Conservation (phyloP, 2,797 vertebrate genomes). For the Ispidina lecontei region DNA sequence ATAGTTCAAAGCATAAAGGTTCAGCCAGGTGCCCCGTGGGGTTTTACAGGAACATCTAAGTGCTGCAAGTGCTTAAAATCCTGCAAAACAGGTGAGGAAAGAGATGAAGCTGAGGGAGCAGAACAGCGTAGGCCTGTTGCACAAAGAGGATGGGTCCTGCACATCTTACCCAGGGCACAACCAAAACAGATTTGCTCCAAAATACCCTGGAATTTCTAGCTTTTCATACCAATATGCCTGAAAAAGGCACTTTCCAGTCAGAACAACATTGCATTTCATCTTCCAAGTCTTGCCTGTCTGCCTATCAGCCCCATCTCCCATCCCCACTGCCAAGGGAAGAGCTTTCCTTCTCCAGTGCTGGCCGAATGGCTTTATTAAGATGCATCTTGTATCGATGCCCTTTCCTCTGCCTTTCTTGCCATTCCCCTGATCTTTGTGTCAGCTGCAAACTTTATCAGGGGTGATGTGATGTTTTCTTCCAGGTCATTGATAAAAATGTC, state of each 20-base stretch:
- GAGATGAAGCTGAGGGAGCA: background rate
- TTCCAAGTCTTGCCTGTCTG: background rate
- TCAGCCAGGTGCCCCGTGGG: conserved; percentile 16
- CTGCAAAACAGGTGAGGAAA: background rate
- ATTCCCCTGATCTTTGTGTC: background rate
- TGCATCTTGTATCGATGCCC: background rate
- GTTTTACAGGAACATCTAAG: background rate
- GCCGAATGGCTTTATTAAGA: background rate
- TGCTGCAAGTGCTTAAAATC: background rate
- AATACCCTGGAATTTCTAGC: background rate
- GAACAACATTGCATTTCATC: background rate
- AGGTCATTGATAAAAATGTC: conserved; percentile 37
- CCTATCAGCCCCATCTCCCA: background rate
- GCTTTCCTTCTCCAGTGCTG: background rate
- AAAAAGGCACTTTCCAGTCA: background rate
- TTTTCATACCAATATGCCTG: background rate
- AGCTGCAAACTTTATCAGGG: conserved; percentile 14
- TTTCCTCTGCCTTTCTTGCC: background rate
- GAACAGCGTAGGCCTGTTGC: background rate
- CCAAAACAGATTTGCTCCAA: background rate
- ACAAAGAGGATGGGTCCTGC: background rate
- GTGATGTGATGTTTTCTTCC: background rate
- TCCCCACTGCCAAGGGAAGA: background rate
- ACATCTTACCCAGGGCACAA: background rate
- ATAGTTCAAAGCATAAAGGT: background rate